Percentiles rank a stretch among this genome's conserved stretches.
Evolutionary conservation across 2,113 vertebrate species (phyloP).

Genomic region (Cephalopholis sonnerati): DNA sequence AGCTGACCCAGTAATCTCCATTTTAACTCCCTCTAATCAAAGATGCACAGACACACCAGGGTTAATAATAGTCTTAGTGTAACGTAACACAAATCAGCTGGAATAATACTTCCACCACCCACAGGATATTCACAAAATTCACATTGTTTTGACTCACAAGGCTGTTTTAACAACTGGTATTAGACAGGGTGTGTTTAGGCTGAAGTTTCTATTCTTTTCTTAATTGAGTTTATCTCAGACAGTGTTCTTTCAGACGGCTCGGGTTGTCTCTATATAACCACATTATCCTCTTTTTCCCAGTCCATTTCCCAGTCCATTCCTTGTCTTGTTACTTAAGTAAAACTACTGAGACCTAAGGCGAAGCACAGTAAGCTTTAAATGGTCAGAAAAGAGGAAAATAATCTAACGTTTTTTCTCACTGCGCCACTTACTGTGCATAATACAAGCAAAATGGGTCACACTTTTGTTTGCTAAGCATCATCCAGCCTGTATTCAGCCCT

Average conservation of each 20-base stretch:
- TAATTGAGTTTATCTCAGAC: slow-evolving; percentile 69
- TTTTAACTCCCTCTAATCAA: slow-evolving; percentile 54
- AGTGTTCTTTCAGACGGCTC: slow-evolving; percentile 62
- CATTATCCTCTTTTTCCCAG: slow-evolving; percentile 47
- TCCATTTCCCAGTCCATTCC: slow-evolving; percentile 41
- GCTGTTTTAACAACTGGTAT: slow-evolving; percentile 45
- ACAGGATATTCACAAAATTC: slow-evolving; percentile 34
- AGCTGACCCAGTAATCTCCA: slow-evolving; percentile 63
- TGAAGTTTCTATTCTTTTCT: slow-evolving; percentile 42
- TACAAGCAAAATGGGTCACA: background rate
- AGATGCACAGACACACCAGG: slow-evolving; percentile 37
- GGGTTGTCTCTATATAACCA: slow-evolving; percentile 58
- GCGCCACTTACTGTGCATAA: background rate
- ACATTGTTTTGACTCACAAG: slow-evolving; percentile 41
- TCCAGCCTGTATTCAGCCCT: background rate
- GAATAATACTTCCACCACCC: slow-evolving; percentile 28
- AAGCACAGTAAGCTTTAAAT: background rate
- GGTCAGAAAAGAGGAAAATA: background rate
- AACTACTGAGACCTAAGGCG: slow-evolving; percentile 18
- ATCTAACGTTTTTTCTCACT: background rate
- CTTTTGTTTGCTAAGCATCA: background rate
- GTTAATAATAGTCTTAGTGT: slow-evolving; percentile 43
- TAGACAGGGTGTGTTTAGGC: slow-evolving; percentile 37
- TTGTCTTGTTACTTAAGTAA: slow-evolving; percentile 23
- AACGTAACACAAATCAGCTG: slow-evolving; percentile 34